These are phyloP conservation scores for Caenorhabditis japonica DNA, from an alignment of 2,888 invertebrate genomes.

Conservation along the genomic window DNA sequence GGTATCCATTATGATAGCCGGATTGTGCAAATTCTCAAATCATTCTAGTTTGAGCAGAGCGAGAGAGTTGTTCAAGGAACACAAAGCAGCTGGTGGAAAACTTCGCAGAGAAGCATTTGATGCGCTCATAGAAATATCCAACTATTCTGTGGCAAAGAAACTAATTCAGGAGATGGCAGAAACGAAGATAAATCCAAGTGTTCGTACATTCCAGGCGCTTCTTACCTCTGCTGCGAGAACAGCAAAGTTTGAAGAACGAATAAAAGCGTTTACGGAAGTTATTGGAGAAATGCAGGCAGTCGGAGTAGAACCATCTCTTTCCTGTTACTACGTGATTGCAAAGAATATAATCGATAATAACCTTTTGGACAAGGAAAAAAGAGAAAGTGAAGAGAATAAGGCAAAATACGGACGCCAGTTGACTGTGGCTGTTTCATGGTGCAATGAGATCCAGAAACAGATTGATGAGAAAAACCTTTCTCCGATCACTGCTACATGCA, in stretches of 20 bases:
- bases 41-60: constrained; percentile 50
- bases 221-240: constrained; percentile 38
- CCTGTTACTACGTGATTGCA: constrained; percentile 52
- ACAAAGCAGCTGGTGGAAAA: constrained; percentile 22
- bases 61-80: constrained; percentile 46
- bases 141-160: constrained; percentile 26
- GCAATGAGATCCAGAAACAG: constrained; percentile 58
- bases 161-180: constrained; percentile 33
- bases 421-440: constrained; percentile 55
- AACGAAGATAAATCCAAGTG: constrained; percentile 23
- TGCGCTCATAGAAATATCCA: constrained; percentile 44
- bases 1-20: constrained; percentile 69
- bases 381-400: constrained; percentile 19
- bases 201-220: constrained; percentile 51
- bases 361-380: constrained; percentile 28
- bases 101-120: constrained; percentile 59
- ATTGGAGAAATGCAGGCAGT: constrained; percentile 63
- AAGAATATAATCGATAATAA: constrained; percentile 41
- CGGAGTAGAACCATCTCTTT: constrained; percentile 56
- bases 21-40: constrained; percentile 63
- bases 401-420: constrained; percentile 5
- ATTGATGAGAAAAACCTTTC: constrained; percentile 41
- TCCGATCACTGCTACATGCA: constrained; percentile 28
- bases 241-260: constrained; percentile 27
- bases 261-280: constrained; percentile 38